Base-by-base conservation (phyloP, 2,113 vertebrate genomes). In the Corythornis cristatus region DNA sequence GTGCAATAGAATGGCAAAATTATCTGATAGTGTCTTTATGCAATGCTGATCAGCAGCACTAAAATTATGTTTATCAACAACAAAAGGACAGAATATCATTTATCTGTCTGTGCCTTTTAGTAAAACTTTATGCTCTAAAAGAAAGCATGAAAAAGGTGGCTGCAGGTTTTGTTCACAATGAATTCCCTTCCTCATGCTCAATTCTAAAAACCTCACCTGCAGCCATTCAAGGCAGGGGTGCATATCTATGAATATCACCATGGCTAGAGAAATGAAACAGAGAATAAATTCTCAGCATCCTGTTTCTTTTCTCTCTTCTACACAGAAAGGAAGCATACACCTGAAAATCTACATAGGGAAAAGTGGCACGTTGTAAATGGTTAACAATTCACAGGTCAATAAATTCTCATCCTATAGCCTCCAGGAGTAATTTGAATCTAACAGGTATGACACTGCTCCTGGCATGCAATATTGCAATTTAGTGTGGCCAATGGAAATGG, bases 401-500 rank as follows among this genome's bases (percentile, higher is more conserved):
- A 90, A 77, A 97, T 90, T 95, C 26, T 86, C 43, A 76, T 75
- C 29, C 60, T 79, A 58, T 26, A 83, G 60, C 89, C 80, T 93
- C 51, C 33, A 85, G 37, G 70, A 91, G 80, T 56, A 96, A 37
- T 91, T 90, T 78, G 84, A 88, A 83, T 90, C 57, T 71, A 78
- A 93, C 85, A 94, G 40, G 35, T 70, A 96, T 92, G 91, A 81
- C 48, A 75, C 28, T 91, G 85, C 45, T 46, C 95, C 92, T 95
- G 93, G 93, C 94, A 94, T 97, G 86, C 93, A 94, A 75, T 95
- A 75, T 35, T 92, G 62, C n/a, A 91, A 94, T 93, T 91, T 83
- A 86, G 61, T 87, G 95, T 95, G 96, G 96, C 96, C 96, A 96
- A 58, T 88, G 90, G 74, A 96, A 97, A 94, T 68, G 74, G 56